A percentile compares a stretch with the other conserved stretches of the same genome.
These are phyloP conservation scores for Plodia interpunctella DNA, from an alignment of 1,140 invertebrate genomes.

Conservation along the genomic window DNA sequence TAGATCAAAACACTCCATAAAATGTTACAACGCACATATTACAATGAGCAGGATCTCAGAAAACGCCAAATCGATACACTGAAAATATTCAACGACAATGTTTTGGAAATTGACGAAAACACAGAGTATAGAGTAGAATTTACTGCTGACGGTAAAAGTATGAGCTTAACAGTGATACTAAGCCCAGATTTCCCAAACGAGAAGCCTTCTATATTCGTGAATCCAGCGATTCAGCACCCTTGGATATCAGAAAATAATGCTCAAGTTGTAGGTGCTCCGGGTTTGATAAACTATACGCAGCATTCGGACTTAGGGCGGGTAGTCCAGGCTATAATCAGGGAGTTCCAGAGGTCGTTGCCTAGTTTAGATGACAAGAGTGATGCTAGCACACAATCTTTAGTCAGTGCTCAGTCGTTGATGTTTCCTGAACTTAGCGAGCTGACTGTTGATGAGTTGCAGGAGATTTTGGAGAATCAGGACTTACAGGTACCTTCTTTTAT, in stretches of 20 bases:
- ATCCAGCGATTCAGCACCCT: conserved; percentile 81
- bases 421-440: conserved; percentile 83
- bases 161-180: conserved; percentile 81
- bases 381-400: conserved; percentile 44
- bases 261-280: conserved; percentile 83
- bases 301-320: conserved; percentile 88
- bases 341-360: conserved; percentile 81
- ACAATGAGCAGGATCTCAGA: conserved; percentile 67
- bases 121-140: conserved; percentile 85
- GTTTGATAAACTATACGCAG: conserved; percentile 84
- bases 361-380: conserved; percentile 48
- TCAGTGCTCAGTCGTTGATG: conserved; percentile 39
- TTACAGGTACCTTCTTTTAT: conserved; percentile 41
- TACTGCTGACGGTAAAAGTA: conserved; percentile 78
- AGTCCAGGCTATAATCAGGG: conserved; percentile 86
- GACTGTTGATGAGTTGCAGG: conserved; percentile 82
- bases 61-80: conserved; percentile 83
- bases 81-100: conserved; percentile 85
- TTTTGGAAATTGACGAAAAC: conserved; percentile 82
- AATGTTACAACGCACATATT: conserved; percentile 58
- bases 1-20: conserved; percentile 19
- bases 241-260: conserved; percentile 82
- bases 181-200: conserved; percentile 84
- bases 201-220: conserved; percentile 83
- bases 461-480: conserved; percentile 82